Evolutionary conservation across 2,888 invertebrate species (phyloP).

Genomic region (Idaea biselata): DNA sequence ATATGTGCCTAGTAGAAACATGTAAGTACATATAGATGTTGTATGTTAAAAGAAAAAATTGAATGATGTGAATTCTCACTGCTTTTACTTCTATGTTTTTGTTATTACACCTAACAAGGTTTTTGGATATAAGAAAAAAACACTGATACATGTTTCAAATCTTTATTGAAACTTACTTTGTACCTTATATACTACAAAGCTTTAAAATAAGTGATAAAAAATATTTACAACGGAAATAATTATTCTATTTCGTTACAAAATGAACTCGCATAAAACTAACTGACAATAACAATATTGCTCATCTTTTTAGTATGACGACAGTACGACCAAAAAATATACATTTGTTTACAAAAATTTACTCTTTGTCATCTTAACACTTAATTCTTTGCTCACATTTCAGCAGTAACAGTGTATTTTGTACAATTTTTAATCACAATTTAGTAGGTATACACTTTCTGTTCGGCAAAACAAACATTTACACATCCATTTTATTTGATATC

Average conservation of each 20-base stretch:
- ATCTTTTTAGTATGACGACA: not conserved
- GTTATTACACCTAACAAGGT: not conserved
- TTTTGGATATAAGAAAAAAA: slow-evolving; percentile 11
- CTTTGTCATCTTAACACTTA: not conserved
- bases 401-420: not conserved
- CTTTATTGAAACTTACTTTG: slow-evolving; percentile 62
- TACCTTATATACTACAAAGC: slow-evolving; percentile 45
- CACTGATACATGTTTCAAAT: slow-evolving; percentile 31
- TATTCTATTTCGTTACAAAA: slow-evolving; percentile 17
- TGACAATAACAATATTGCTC: not conserved
- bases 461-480: slow-evolving; percentile 6
- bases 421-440: not conserved
- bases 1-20: too few species aligned
- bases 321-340: not conserved
- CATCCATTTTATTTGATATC: slow-evolving; percentile 2
- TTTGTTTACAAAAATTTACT: not conserved
- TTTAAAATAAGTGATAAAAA: slow-evolving; percentile 39
- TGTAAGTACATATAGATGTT: too few species aligned
- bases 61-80: too few species aligned
- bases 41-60: too few species aligned
- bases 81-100: too few species aligned
- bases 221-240: slow-evolving; percentile 42
- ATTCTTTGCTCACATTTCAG: not conserved
- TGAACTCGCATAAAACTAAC: slow-evolving; percentile 9
- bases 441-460: not conserved